Base-by-base conservation (phyloP, 2,888 invertebrate genomes). In the Anodontia alba region DNA sequence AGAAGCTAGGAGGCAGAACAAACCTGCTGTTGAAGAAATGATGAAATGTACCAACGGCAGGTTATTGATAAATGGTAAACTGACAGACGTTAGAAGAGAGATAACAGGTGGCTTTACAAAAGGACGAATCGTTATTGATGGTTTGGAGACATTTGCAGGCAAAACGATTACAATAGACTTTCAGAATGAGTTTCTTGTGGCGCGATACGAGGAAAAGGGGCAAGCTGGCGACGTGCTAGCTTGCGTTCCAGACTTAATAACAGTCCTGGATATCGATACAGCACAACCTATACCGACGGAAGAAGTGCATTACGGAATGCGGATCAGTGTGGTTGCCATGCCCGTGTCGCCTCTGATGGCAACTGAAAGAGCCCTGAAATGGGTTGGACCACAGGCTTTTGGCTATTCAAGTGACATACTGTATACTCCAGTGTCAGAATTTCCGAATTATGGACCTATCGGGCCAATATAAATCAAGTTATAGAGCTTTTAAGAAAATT, bases 151-250 rank as follows among this genome's bases (percentile, higher is more conserved):
- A 0, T 89, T 82, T 78, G 29, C 49, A 1, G 84, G 81, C 0
- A 68, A 87, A 68, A 74, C 42, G 0, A 38, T 91, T 10, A 23
- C 67, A 20, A 85, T 94, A 8, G 89, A 92, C 7, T 93, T 94
- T 73, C 93, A 94, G 80, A 94, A 94, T 76, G 94, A 94, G 82
- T 92, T 92, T 78, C 87, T 94, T 2, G 76, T 93, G 15, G 92
- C 89, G 5, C 78, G 80, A 26, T 73, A 68, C 7, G 23, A 80
- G 20, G 43, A 68, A 33, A 29, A 73, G 15, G 75, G 78, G 1
- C 26, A 76, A 20, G 31, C 17, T 7, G 73, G 67, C 7, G 23
- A 81, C 23, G 82, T 88, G 3, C 68, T 92, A 26, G 92, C 91
- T 0, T 88, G 89, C 71, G 89, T 89, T 0, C 93, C 93, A 20